Conservation (phyloP, 2,113 vertebrate genomes). For the Opisthocomus hoazin region DNA sequence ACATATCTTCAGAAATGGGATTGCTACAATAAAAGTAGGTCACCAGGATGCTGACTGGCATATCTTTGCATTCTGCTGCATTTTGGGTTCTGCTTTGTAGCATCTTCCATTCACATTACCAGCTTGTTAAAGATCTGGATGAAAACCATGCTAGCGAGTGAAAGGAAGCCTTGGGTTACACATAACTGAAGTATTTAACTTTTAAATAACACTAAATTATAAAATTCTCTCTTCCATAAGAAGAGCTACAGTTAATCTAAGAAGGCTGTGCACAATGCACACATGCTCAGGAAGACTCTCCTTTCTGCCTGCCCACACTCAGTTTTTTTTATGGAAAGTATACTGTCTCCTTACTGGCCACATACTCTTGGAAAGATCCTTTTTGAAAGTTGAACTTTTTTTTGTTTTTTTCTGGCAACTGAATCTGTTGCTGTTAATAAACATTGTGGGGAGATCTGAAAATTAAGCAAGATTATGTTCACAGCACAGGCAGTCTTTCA, state of each 20-base stretch:
- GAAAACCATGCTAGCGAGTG: neutral
- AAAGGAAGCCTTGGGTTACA: neutral
- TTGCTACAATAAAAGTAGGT: constrained; percentile 69
- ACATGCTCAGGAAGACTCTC: neutral
- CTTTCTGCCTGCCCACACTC: neutral
- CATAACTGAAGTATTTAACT: neutral
- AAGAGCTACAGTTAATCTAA: neutral
- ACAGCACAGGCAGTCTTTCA: neutral
- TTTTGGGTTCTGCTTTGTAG: constrained; percentile 30
- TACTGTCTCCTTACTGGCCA: neutral
- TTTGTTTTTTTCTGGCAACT: neutral
- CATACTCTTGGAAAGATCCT: neutral
- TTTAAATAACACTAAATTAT: neutral
- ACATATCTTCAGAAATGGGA: constrained; percentile 33
- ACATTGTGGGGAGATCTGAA: neutral
- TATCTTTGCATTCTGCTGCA: neutral
- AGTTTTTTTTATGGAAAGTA: neutral
- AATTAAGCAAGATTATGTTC: neutral
- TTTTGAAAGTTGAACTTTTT: neutral
- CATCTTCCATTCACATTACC: neutral
- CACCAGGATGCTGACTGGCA: constrained; percentile 64
- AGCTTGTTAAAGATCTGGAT: neutral
- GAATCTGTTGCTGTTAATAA: neutral
- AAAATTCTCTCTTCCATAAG: neutral
- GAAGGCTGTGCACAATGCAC: neutral